phyloP scores from a whole-genome alignment of 30 jellyfish, hydroid and myxozoan genomes.

The Euphysa ruthae region DNA sequence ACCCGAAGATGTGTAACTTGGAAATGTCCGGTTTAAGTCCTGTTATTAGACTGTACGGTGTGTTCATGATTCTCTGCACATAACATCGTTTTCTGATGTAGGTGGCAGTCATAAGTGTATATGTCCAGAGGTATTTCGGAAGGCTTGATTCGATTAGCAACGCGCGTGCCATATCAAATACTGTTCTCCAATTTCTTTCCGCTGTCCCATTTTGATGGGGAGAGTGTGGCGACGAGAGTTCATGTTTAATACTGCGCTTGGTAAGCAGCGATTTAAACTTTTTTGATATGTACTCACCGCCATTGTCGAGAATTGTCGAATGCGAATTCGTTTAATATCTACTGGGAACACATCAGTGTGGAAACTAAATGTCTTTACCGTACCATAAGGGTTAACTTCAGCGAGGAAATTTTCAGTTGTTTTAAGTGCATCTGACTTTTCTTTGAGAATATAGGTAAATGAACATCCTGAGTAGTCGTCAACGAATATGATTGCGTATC shows the following conservation, averaged over 20 bases:
- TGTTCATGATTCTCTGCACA: slow-evolving; percentile 10
- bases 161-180: slow-evolving; percentile 40
- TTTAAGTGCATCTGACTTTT: slow-evolving; percentile 28
- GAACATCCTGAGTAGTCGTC: slow-evolving; percentile 40
- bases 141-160: slow-evolving; percentile 41
- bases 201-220: slow-evolving; percentile 54
- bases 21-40: slow-evolving; percentile 28
- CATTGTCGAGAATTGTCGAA: too few species aligned
- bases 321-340: slow-evolving; percentile 18
- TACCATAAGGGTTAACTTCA: slow-evolving; percentile 36
- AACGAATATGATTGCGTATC: slow-evolving; percentile 26
- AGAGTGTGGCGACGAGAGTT: slow-evolving; percentile 33
- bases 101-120: slow-evolving; percentile 57
- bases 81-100: slow-evolving; percentile 37
- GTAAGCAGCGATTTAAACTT: slow-evolving; percentile 20
- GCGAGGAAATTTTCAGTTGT: slow-evolving; percentile 45
- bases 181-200: slow-evolving; percentile 41
- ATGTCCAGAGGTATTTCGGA: slow-evolving; percentile 68
- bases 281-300: slow-evolving; percentile 24
- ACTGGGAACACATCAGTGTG: slow-evolving; percentile 31
- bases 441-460: slow-evolving; percentile 23
- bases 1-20: slow-evolving; percentile 26
- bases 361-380: slow-evolving; percentile 29
- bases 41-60: slow-evolving; percentile 23
- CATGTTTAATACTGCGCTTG: slow-evolving; percentile 39